Evolutionary conservation across 35 echinoderm and acorn worm species (phyloP), one percentile per base, ranked within the genome.

Genomic region (Lytechinus pictus): DNA sequence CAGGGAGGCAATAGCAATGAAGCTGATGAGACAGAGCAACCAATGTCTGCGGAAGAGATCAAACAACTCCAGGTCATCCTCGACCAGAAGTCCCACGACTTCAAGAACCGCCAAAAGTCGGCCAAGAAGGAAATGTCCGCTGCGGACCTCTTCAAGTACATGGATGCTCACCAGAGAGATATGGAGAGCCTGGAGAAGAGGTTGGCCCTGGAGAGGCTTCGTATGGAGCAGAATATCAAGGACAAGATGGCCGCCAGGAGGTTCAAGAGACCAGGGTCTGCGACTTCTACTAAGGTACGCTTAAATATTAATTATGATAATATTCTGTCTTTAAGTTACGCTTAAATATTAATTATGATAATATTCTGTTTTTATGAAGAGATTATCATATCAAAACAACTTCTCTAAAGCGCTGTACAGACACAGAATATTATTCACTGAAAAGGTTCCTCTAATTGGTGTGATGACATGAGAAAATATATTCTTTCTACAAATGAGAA

Each of bases 41-140:
- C 27, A 52, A 57, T 99, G 57, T 95, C 96, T 27, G 92, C 98
- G 4, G 98, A 99, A 52, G 98, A 99, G 89, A 86, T 99, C 60
- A 99, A 96, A 86, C 97, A 99, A 61, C 96, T 99, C 14, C 98
- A 99, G 66, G 28, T 99, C 10, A 97, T 97, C 24, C 61, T 97
- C 16, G 96, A 97, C 89, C 96, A 97, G 33, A 95, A 95, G 86
- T 95, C 94, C 9, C 55, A 95, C 44, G 86, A 95, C 94, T 99
- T 99, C 94, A 97, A 96, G 86, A 86, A 96, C 51, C 95, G 96
- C 10, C 27, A 96, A 54, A 97, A 97, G 55, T 71, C 91, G 12
- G 95, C 96, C 55, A 99, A 95, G 94, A 95, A 94, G 21, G 52
- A 94, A 4, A 92, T 95, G 57, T 94, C 96, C 3, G 9, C 92